These are phyloP conservation scores for Callorhinus ursinus DNA, from an alignment of 2,113 vertebrate genomes.

Conservation along the genomic window DNA sequence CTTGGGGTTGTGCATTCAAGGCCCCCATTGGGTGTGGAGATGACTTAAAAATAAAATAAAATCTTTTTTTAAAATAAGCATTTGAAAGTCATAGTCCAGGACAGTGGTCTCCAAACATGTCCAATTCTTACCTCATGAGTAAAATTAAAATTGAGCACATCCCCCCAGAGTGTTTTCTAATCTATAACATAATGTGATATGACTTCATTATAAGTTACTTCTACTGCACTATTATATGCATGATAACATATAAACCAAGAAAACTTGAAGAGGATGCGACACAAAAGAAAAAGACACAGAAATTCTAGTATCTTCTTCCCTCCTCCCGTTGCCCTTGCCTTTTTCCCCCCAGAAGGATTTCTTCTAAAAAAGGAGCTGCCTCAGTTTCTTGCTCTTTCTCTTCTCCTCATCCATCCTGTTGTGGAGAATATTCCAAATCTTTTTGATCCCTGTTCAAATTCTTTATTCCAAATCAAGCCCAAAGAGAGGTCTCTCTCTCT, in stretches of 20 bases:
- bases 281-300: neutral
- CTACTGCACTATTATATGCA: neutral
- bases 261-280: constrained; percentile 4
- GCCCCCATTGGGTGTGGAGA: neutral
- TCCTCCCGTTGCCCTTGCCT: neutral
- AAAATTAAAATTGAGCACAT: neutral
- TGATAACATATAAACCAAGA: neutral
- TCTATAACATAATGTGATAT: neutral
- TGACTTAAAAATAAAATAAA: neutral
- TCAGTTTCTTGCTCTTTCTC: neutral
- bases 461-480: neutral
- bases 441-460: neutral
- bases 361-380: neutral
- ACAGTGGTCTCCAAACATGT: neutral
- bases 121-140: neutral
- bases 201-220: constrained; percentile 35
- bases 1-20: neutral
- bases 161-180: neutral
- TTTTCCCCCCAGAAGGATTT: neutral
- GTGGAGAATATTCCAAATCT: neutral
- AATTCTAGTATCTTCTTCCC: neutral
- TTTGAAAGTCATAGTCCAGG: neutral
- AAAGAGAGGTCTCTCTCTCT: neutral
- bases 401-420: neutral
- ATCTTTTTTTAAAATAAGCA: neutral